These are phyloP conservation scores for Eubucco bourcierii DNA, from an alignment of 2,113 vertebrate species.

Conservation along the genomic window DNA sequence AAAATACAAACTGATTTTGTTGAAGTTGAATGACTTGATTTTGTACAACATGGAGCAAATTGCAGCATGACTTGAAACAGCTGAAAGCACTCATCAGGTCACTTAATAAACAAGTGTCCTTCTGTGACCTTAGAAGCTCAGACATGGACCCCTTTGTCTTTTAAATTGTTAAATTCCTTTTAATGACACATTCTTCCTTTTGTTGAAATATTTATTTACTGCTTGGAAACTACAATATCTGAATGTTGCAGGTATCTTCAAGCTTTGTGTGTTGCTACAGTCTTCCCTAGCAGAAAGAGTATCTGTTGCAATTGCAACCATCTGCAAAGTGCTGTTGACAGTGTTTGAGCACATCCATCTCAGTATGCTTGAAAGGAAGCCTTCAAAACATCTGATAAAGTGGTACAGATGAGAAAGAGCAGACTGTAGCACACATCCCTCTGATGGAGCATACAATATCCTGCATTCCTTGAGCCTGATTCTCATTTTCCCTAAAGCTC, in stretches of 20 bases:
- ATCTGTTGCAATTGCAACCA: background rate
- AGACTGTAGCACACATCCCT: background rate
- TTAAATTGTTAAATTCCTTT: background rate
- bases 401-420: background rate
- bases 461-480: conserved; percentile 46
- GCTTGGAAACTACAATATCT: background rate
- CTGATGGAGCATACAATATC: background rate
- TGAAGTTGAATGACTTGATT: background rate
- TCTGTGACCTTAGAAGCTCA: background rate
- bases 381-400: background rate
- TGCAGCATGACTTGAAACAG: background rate
- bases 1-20: background rate
- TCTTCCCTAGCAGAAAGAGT: background rate
- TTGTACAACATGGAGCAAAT: background rate
- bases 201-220: background rate
- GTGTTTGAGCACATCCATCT: background rate
- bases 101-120: background rate
- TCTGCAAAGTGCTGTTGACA: background rate
- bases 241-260: background rate
- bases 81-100: background rate
- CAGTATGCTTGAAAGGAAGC: background rate
- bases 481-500: conserved; percentile 9
- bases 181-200: background rate
- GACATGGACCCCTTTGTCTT: background rate
- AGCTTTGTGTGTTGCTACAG: background rate